Percentiles rank a stretch among this genome's conserved stretches.
Evolutionary conservation across 1,140 invertebrate genomes (phyloP).

Genomic region (Drosophila pectinifera): DNA sequence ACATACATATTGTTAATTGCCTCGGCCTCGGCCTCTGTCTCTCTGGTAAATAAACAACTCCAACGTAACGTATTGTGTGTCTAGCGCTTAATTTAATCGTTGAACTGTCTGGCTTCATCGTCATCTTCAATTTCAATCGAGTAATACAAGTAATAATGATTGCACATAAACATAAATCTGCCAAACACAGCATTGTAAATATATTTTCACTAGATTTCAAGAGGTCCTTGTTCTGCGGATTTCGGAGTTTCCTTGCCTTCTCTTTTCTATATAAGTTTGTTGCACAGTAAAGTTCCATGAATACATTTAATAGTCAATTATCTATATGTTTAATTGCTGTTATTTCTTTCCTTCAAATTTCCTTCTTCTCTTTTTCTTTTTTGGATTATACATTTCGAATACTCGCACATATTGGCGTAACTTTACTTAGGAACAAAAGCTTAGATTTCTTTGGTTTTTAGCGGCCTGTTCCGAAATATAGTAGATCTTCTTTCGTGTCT

Average conservation of each 20-base stretch:
- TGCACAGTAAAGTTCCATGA: conserved; percentile 41
- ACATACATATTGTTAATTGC: conserved; percentile 57
- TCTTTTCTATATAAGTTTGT: conserved; percentile 25
- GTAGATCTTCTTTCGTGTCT: conserved; percentile 26
- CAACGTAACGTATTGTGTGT: conserved; percentile 56
- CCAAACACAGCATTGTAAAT: conserved; percentile 42
- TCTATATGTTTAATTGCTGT: conserved; percentile 27
- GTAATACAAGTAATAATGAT: conserved; percentile 17
- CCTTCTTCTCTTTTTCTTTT: conserved; percentile 10
- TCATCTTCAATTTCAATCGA: conserved; percentile 28
- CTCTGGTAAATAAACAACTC: conserved; percentile 49
- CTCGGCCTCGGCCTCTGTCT: conserved; percentile 22
- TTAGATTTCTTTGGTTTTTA: conserved; percentile 51
- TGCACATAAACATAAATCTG: conserved; percentile 32
- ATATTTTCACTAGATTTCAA: conserved; percentile 48
- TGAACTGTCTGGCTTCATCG: conserved; percentile 62
- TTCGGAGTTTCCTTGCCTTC: background rate
- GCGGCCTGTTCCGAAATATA: conserved; percentile 46
- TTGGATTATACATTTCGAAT: conserved; percentile 78
- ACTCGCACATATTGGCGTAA: conserved; percentile 53
- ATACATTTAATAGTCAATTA: conserved; percentile 47
- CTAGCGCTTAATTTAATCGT: conserved; percentile 81
- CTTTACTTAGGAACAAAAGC: conserved; percentile 77
- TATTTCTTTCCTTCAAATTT: conserved; percentile 18
- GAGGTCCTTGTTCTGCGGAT: conserved; percentile 3